Conservation (phyloP, 1,140 invertebrate species). For the Nebria ingens region DNA sequence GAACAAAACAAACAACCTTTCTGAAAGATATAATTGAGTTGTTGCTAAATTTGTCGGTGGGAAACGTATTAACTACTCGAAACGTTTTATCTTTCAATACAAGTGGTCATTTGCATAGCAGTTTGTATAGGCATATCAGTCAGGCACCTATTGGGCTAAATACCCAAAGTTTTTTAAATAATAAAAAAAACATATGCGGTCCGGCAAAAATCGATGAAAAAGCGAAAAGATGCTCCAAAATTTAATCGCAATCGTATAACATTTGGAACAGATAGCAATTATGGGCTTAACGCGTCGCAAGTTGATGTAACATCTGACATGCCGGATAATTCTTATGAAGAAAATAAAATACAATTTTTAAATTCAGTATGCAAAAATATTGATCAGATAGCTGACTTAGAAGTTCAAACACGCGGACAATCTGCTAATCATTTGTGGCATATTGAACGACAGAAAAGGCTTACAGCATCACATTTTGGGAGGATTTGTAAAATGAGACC, state of each 20-base stretch:
- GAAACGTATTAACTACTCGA: conserved; percentile 22
- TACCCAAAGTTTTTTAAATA: not conserved
- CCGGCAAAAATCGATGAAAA: not conserved
- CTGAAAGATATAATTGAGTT: conserved; percentile 22
- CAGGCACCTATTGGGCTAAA: not conserved
- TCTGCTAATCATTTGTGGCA: not conserved
- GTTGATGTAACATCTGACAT: not conserved
- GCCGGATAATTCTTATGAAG: not conserved
- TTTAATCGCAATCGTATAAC: not conserved
- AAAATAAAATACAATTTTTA: not conserved
- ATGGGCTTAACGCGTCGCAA: not conserved
- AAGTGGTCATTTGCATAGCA: not conserved
- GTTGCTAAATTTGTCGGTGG: conserved; percentile 23
- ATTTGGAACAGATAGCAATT: not conserved
- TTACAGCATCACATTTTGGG: not conserved
- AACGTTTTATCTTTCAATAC: conserved; percentile 19
- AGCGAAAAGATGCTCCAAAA: not conserved
- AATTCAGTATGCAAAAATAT: not conserved
- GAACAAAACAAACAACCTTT: conserved; percentile 21
- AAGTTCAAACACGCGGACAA: not conserved
- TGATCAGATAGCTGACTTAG: not conserved
- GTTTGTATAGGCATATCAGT: no score
- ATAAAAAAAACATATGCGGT: not conserved
- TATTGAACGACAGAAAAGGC: not conserved
- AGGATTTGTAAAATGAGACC: not conserved